phyloP scores from a whole-genome alignment of 2,888 invertebrate species.

The Pantelozetes paolii region DNA sequence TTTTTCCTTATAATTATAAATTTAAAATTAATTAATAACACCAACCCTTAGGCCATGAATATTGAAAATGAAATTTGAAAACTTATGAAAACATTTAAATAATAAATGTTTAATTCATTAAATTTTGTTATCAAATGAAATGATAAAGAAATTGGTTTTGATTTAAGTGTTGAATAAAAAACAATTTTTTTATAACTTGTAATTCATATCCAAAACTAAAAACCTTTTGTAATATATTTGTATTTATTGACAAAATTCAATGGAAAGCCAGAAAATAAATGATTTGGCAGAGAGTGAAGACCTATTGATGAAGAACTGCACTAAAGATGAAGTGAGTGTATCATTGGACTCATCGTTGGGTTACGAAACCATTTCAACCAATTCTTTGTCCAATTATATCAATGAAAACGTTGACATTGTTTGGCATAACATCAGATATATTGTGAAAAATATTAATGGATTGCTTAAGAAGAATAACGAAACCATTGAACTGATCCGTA shows the following conservation, averaged over 20 bases:
- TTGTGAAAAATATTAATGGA: neutral
- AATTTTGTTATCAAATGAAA: too few relatives aligned
- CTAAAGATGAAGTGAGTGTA: neutral
- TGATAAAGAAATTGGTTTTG: too few relatives aligned
- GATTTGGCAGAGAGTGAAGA: neutral
- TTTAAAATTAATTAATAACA: too few relatives aligned
- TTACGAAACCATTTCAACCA: neutral
- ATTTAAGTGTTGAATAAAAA: too few relatives aligned
- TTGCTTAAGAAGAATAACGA: neutral
- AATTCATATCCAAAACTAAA: too few relatives aligned
- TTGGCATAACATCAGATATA: constrained; percentile 37
- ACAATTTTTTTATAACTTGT: too few relatives aligned
- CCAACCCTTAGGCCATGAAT: too few relatives aligned
- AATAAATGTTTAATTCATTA: too few relatives aligned
- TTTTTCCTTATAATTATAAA: too few relatives aligned
- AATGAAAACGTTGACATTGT: constrained; percentile 3
- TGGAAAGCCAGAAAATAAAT: neutral
- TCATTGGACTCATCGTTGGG: neutral
- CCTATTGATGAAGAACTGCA: neutral
- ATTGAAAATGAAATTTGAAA: too few relatives aligned
- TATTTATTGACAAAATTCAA: neutral
- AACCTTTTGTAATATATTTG: too few relatives aligned
- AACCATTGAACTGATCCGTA: constrained; percentile 28
- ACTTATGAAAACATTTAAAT: too few relatives aligned
- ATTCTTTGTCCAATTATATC: neutral